Conservation (phyloP, 2,113 vertebrate species). For the Falco punctatus region DNA sequence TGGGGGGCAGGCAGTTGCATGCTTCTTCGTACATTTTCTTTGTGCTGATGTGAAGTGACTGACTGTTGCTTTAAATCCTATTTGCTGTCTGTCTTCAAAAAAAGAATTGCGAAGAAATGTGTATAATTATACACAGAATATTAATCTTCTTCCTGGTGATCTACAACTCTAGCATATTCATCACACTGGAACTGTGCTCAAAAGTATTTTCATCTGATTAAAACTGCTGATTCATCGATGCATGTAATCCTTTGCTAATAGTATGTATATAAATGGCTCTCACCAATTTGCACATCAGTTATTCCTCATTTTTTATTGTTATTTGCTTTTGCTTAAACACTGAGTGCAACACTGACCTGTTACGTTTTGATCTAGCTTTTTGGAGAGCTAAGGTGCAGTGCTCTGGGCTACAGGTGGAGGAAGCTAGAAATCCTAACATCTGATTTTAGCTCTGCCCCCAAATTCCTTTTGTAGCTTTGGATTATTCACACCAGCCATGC, state of each 20-base stretch:
- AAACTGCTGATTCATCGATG: slow-evolving; percentile 58
- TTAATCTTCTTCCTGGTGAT: slow-evolving; percentile 67
- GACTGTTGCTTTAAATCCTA: slow-evolving; percentile 63
- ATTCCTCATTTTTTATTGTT: slow-evolving; percentile 44
- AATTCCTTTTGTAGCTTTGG: not conserved
- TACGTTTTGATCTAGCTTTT: not conserved
- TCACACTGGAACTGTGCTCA: slow-evolving; percentile 58
- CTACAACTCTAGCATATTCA: slow-evolving; percentile 66
- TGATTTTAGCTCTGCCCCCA: not conserved
- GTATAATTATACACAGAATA: slow-evolving; percentile 62
- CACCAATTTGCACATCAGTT: slow-evolving; percentile 26
- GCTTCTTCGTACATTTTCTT: not conserved
- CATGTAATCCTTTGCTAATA: slow-evolving; percentile 50
- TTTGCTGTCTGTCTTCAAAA: slow-evolving; percentile 46
- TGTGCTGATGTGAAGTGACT: not conserved
- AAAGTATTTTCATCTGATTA: slow-evolving; percentile 66
- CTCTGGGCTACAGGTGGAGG: not conserved
- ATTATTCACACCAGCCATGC: not conserved
- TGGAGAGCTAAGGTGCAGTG: not conserved
- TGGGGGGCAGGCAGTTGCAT: not conserved
- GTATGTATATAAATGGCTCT: slow-evolving; percentile 55
- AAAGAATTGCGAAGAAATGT: slow-evolving; percentile 57
- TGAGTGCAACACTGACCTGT: not conserved
- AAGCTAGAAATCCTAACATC: not conserved
- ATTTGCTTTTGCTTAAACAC: not conserved